These are phyloP conservation scores for Cephalopholis sonnerati DNA, from an alignment of 2,113 vertebrate genomes.

Conservation along the genomic window DNA sequence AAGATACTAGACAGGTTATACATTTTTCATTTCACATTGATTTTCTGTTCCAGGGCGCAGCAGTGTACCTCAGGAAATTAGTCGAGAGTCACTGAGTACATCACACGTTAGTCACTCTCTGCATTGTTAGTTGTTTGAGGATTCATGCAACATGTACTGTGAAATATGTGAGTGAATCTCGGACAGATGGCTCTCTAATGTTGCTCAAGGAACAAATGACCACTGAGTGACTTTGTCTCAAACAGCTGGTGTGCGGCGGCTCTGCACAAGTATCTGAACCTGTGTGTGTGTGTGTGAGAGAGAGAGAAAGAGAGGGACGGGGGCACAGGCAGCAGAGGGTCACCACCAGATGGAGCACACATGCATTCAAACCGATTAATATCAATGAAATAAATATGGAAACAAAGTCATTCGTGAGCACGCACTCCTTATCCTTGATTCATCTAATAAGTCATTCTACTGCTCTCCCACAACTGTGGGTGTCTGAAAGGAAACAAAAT, in stretches of 20 bases:
- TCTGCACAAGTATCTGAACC: conserved; percentile 24
- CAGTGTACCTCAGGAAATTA: background rate
- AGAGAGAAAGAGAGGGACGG: conserved; percentile 1
- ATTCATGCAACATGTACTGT: conserved; percentile 16
- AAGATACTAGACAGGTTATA: conserved; percentile 6
- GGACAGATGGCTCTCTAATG: conserved; percentile 71
- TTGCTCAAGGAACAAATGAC: conserved; percentile 68
- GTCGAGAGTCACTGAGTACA: conserved; percentile 3
- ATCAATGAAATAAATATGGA: conserved; percentile 50
- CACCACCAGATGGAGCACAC: conserved; percentile 54
- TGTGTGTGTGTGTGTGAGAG: conserved; percentile 11
- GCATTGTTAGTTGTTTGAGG: conserved; percentile 11
- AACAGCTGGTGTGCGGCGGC: conserved; percentile 67
- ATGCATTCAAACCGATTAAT: conserved; percentile 47
- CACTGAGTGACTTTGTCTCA: conserved; percentile 62
- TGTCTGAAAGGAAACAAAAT: conserved; percentile 24
- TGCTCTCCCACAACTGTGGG: conserved; percentile 18
- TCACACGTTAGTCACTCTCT: background rate
- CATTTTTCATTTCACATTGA: conserved; percentile 26
- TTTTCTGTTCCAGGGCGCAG: conserved; percentile 14
- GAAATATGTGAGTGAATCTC: conserved; percentile 30
- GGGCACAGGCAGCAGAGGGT: conserved; percentile 36
- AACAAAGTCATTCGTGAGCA: conserved; percentile 35
- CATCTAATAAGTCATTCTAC: conserved; percentile 23
- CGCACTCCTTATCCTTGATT: conserved; percentile 5